phyloP scores from a whole-genome alignment of 2,888 invertebrate species.

The Nomada ferruginata region DNA sequence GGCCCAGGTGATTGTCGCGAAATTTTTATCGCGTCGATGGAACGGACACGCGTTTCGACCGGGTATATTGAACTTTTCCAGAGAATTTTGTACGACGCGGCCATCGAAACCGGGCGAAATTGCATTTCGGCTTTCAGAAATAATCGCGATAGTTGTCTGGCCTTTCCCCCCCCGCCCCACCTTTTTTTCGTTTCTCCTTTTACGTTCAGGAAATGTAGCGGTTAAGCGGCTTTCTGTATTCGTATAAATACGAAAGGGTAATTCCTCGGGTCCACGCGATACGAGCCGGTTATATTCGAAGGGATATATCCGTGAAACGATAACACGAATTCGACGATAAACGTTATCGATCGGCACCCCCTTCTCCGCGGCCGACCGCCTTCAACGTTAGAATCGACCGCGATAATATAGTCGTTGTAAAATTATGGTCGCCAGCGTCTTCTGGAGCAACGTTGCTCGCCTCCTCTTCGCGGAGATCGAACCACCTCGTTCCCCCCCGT shows the following conservation, averaged over 20 bases:
- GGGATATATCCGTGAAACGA: constrained; percentile 54
- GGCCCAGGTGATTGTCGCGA: constrained; percentile 36
- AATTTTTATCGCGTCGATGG: constrained; percentile 45
- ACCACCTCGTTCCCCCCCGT: constrained; percentile 73
- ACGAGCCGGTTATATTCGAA: constrained; percentile 33
- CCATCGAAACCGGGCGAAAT: constrained; percentile 18
- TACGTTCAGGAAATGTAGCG: constrained; percentile 1
- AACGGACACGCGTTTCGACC: constrained; percentile 18
- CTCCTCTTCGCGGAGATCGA: constrained; percentile 71
- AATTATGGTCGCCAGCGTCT: constrained; percentile 73
- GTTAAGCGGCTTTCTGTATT: neutral
- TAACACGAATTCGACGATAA: constrained; percentile 65
- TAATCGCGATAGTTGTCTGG: constrained; percentile 10
- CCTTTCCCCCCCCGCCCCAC: too few species aligned
- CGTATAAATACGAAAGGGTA: constrained; percentile 19
- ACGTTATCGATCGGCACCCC: constrained; percentile 59
- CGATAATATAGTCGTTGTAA: constrained; percentile 79
- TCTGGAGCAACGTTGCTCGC: constrained; percentile 25
- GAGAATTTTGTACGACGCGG: constrained; percentile 27
- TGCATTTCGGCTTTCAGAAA: constrained; percentile 29
- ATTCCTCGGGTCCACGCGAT: constrained; percentile 29
- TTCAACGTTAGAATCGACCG: constrained; percentile 59
- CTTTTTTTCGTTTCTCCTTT: neutral
- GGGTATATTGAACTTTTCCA: constrained; percentile 25
- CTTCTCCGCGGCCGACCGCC: constrained; percentile 35